phyloP scores from a whole-genome alignment of 2,797 vertebrate genomes.

The Chaunax sp. region DNA sequence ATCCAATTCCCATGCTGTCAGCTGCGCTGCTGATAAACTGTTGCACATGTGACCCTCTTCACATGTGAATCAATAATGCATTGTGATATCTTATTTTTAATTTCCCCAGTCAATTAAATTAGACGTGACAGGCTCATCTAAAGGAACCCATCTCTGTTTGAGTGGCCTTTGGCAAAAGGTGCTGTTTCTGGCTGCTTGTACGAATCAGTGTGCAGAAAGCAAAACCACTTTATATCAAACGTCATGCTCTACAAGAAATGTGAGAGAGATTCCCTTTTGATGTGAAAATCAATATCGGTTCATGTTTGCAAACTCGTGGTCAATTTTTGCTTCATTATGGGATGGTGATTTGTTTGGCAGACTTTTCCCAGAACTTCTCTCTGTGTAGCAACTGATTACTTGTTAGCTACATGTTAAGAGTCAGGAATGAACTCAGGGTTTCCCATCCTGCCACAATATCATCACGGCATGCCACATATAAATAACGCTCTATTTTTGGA shows the following conservation, averaged over 20 bases:
- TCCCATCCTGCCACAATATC: too few species aligned
- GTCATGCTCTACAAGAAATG: constrained; percentile 22
- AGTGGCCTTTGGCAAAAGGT: constrained; percentile 36
- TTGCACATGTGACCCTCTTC: constrained; percentile 63
- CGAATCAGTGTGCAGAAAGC: constrained; percentile 41
- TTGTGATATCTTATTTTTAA: constrained; percentile 72
- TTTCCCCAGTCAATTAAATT: constrained; percentile 72
- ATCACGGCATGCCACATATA: too few species aligned
- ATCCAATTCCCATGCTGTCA: constrained; percentile 51
- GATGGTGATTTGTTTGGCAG: constrained; percentile 18
- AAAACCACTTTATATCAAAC: constrained; percentile 51
- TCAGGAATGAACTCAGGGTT: too few species aligned
- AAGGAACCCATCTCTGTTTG: constrained; percentile 54
- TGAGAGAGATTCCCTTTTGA: constrained; percentile 43
- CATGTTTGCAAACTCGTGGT: constrained; percentile 48
- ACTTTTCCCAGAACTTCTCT: constrained; percentile 42
- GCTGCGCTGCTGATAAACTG: constrained; percentile 61
- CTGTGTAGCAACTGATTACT: constrained; percentile 43
- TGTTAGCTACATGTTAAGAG: constrained; percentile 41
- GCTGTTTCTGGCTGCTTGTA: constrained; percentile 26
- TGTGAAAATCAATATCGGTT: constrained; percentile 51
- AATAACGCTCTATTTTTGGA: too few species aligned
- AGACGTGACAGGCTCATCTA: constrained; percentile 71
- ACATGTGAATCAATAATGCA: constrained; percentile 73
- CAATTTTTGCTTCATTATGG: constrained; percentile 33